Evolutionary conservation across 2,113 vertebrate genomes (phyloP).

Genomic region (Andinoacara biseriatus): DNA sequence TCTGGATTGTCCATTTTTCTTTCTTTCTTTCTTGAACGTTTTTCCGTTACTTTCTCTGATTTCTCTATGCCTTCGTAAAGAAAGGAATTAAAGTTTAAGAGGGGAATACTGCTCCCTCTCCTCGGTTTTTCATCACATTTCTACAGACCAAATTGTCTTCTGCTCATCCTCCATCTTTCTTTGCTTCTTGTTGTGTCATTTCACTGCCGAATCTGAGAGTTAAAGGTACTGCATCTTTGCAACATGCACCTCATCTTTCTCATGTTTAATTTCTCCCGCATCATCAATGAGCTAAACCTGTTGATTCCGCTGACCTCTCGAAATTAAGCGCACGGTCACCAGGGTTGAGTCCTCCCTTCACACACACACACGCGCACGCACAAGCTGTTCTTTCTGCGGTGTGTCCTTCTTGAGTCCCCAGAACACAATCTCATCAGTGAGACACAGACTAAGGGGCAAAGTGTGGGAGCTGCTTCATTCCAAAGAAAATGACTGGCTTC

Average conservation of each 20-base stretch:
- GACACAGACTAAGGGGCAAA: background rate
- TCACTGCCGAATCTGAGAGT: background rate
- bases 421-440: background rate
- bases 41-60: background rate
- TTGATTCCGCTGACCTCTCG: background rate
- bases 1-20: background rate
- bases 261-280: background rate
- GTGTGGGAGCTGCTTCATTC: background rate
- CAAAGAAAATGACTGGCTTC: slow-evolving; percentile 37
- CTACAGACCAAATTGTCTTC: background rate
- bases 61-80: background rate
- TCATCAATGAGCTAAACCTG: background rate
- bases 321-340: background rate
- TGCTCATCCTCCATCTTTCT: background rate
- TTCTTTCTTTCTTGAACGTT: no score
- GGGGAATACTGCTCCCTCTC: background rate
- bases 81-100: background rate
- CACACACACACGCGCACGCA: no score
- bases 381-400: no score
- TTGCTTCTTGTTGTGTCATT: background rate
- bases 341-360: background rate
- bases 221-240: background rate
- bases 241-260: background rate
- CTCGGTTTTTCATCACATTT: background rate
- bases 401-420: background rate